Conservation (phyloP, 2,113 vertebrate genomes). For the Poeciliopsis prolifica region DNA sequence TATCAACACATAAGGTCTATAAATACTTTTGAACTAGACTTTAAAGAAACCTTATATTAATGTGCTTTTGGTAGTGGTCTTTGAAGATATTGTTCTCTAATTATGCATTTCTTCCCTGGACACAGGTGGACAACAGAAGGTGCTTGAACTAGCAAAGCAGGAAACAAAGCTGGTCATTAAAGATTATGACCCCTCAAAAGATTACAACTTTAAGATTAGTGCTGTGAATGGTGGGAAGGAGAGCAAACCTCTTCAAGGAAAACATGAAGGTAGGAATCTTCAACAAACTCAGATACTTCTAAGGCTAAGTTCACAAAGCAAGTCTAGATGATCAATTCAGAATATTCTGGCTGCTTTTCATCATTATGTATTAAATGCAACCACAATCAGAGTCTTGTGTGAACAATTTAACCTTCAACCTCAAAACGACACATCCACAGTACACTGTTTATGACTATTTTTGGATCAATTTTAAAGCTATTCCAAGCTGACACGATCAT, state of each 20-base stretch:
- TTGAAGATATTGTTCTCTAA: neutral
- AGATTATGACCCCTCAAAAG: slow-evolving; percentile 62
- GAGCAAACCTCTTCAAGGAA: slow-evolving; percentile 74
- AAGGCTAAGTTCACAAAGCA: too few relatives aligned
- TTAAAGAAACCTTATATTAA: neutral
- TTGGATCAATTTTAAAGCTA: too few relatives aligned
- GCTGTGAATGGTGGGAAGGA: slow-evolving; percentile 56
- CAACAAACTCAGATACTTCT: neutral
- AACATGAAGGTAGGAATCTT: slow-evolving; percentile 63
- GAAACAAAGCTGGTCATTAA: slow-evolving; percentile 68
- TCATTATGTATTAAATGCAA: too few relatives aligned
- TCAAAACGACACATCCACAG: too few relatives aligned
- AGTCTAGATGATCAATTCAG: too few relatives aligned
- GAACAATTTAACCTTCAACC: too few relatives aligned
- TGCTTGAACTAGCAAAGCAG: slow-evolving; percentile 62
- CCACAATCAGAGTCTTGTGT: too few relatives aligned
- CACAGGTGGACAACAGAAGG: slow-evolving; percentile 63
- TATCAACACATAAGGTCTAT: neutral
- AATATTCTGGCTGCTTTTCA: too few relatives aligned
- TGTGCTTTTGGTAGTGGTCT: neutral
- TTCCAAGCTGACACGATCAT: too few relatives aligned
- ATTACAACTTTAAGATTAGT: slow-evolving; percentile 69
- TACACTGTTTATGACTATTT: too few relatives aligned
- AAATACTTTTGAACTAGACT: neutral
- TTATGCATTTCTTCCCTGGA: neutral